Conservation (phyloP, 2,888 invertebrate species). For the Leucoma salicis region DNA sequence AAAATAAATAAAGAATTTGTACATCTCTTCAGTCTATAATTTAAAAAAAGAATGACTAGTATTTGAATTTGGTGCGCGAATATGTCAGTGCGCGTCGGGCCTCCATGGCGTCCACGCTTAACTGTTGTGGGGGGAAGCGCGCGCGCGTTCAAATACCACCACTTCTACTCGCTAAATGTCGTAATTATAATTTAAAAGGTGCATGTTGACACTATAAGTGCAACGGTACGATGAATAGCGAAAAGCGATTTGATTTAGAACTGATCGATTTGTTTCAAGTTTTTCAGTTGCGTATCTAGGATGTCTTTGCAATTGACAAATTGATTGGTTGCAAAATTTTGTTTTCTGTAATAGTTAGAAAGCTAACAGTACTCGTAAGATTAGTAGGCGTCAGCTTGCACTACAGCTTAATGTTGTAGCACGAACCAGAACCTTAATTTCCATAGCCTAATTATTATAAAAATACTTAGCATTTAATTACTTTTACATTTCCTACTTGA, state of each 20-base stretch:
- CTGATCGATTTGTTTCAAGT: slow-evolving; percentile 36
- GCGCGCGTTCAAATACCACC: slow-evolving; percentile 66
- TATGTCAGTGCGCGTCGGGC: slow-evolving; percentile 51
- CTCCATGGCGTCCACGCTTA: slow-evolving; percentile 63
- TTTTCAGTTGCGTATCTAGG: slow-evolving; percentile 9
- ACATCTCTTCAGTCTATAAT: slow-evolving; percentile 29
- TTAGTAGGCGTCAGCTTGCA: too few species aligned
- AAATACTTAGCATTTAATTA: too few species aligned
- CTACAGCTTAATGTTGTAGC: too few species aligned
- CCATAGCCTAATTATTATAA: too few species aligned
- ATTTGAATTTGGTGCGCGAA: slow-evolving; percentile 56
- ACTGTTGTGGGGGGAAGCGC: slow-evolving; percentile 52
- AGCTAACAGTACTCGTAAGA: background rate
- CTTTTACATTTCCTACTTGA: too few species aligned
- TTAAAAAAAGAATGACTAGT: slow-evolving; percentile 58
- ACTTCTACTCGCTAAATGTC: slow-evolving; percentile 56
- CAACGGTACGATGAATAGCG: slow-evolving; percentile 40
- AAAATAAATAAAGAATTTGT: slow-evolving; percentile 30
- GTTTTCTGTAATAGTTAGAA: slow-evolving; percentile 3
- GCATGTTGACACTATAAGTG: slow-evolving; percentile 49
- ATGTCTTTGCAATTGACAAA: slow-evolving; percentile 9
- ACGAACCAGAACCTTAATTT: too few species aligned
- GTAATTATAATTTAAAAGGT: slow-evolving; percentile 43
- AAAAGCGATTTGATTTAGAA: slow-evolving; percentile 40
- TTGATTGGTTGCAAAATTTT: slow-evolving; percentile 12